phyloP scores from a whole-genome alignment of 2,797 vertebrate species.

The Peromyscus aztecus region DNA sequence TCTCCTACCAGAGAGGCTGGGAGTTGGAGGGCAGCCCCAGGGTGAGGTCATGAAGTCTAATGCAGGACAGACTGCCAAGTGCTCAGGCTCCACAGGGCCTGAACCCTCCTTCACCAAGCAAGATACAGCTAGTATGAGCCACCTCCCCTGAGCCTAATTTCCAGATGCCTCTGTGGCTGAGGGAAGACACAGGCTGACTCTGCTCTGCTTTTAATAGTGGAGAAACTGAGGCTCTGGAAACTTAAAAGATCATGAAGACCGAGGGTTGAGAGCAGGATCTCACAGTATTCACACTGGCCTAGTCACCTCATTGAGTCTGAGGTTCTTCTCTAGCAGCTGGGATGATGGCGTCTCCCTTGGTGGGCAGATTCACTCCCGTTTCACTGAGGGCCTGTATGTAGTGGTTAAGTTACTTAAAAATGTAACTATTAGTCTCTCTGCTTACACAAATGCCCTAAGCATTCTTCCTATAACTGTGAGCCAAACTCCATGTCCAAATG shows the following conservation, averaged over 20 bases:
- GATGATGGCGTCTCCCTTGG: background rate
- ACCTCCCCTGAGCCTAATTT: background rate
- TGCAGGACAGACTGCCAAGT: background rate
- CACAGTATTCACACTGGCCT: background rate
- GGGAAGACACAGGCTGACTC: background rate
- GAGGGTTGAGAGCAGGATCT: background rate
- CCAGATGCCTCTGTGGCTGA: background rate
- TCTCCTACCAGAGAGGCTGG: background rate
- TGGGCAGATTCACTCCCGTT: background rate
- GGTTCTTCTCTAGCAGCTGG: background rate
- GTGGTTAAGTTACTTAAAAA: background rate
- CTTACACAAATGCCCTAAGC: background rate
- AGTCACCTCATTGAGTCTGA: background rate
- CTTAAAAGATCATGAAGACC: background rate
- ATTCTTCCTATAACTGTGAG: background rate
- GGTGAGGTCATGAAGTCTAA: background rate
- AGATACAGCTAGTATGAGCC: background rate
- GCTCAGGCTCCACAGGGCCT: background rate
- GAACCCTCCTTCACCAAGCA: background rate
- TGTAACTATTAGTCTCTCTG: background rate
- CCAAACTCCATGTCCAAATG: background rate
- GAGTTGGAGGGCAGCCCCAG: background rate
- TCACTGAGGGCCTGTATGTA: background rate
- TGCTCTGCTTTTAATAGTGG: background rate
- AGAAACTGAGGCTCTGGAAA: constrained; percentile 25